Evolutionary conservation across 2,113 vertebrate species (phyloP).

Genomic region (Nesoenas mayeri): DNA sequence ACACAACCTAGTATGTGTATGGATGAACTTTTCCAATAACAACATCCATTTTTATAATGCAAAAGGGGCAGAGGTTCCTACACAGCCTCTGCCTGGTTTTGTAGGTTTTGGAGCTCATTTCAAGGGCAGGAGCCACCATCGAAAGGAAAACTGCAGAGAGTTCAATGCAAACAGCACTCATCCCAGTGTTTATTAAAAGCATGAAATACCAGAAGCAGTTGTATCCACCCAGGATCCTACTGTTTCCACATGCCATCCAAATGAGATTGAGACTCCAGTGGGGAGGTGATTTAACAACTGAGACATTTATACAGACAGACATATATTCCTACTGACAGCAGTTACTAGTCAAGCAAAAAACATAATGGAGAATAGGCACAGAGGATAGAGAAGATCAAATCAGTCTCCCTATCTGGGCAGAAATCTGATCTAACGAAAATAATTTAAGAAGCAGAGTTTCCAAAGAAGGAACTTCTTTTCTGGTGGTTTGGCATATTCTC

Average conservation of each 20-base stretch:
- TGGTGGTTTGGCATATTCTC: not conserved
- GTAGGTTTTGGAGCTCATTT: not conserved
- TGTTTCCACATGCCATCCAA: not conserved
- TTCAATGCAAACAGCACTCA: not conserved
- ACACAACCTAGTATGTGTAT: not conserved
- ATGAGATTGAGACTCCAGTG: too few relatives aligned
- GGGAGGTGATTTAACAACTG: not conserved
- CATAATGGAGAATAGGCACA: not conserved
- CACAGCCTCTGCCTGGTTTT: not conserved
- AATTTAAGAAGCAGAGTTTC: not conserved
- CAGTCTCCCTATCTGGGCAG: not conserved
- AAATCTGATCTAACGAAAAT: not conserved
- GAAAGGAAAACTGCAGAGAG: not conserved
- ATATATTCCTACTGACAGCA: not conserved
- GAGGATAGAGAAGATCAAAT: not conserved
- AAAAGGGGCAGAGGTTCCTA: not conserved
- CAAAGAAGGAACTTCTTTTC: not conserved
- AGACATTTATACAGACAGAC: not conserved
- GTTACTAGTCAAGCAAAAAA: constrained; percentile 1
- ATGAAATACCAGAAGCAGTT: not conserved
- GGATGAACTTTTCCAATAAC: not conserved
- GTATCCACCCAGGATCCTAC: not conserved
- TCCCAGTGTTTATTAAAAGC: not conserved
- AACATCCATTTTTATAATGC: not conserved
- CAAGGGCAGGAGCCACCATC: not conserved